These are phyloP conservation scores for Glareola pratincola DNA, from an alignment of 2,113 vertebrate genomes.

Conservation along the genomic window DNA sequence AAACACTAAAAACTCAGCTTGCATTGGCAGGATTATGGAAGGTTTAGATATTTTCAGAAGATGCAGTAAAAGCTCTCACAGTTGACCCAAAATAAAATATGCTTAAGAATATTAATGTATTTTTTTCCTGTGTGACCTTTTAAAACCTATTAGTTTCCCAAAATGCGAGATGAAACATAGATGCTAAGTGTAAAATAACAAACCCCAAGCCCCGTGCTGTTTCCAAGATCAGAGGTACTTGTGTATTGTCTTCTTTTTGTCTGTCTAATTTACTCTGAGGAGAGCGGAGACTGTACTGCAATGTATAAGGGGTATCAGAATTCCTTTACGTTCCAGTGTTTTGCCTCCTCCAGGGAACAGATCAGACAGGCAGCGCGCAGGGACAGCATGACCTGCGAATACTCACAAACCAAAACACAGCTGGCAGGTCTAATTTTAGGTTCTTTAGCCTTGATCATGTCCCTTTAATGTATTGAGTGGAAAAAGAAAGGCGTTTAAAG, in stretches of 20 bases:
- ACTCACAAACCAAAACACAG: conserved; percentile 66
- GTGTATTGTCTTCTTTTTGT: neutral
- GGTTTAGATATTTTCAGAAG: conserved; percentile 13
- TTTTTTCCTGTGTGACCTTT: neutral
- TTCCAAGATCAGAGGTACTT: neutral
- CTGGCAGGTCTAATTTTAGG: conserved; percentile 71
- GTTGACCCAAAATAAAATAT: neutral
- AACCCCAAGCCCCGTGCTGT: neutral
- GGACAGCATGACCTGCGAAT: conserved; percentile 47
- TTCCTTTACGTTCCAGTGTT: conserved; percentile 27
- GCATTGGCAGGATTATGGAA: conserved; percentile 3
- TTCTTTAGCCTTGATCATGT: conserved; percentile 62
- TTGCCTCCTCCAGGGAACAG: conserved; percentile 14
- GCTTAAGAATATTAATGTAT: neutral
- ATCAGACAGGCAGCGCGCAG: neutral
- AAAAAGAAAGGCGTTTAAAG: conserved; percentile 52
- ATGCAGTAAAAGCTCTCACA: neutral
- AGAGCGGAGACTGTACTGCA: neutral
- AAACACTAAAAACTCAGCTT: conserved; percentile 2
- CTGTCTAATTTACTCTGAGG: neutral
- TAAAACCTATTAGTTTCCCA: neutral
- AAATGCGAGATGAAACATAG: neutral
- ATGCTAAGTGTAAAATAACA: neutral
- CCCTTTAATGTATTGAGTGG: conserved; percentile 64
- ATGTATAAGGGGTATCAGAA: neutral